Percentiles rank a stretch among this genome's conserved stretches.
Conservation (phyloP, 2,113 vertebrate species). For the Falcunculus frontatus region DNA sequence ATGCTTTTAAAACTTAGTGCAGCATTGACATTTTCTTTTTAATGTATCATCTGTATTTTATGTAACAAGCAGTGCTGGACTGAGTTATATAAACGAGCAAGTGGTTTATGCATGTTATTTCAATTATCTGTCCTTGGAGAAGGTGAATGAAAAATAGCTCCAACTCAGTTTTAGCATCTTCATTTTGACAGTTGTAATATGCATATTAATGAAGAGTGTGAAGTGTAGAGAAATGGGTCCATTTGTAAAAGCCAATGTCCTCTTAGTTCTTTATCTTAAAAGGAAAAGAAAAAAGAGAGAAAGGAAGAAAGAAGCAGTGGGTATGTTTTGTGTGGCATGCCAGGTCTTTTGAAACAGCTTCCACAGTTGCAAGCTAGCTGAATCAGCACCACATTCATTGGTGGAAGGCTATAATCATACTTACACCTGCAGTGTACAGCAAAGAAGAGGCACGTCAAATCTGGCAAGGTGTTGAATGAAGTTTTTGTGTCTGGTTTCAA, state of each 20-base stretch:
- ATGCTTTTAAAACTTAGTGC: neutral
- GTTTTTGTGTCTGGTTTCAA: neutral
- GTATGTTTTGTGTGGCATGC: neutral
- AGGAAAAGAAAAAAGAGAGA: neutral
- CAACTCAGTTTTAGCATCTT: conserved; percentile 15
- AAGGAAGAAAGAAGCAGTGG: neutral
- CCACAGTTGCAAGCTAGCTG: neutral
- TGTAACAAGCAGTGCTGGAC: neutral
- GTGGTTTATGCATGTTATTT: conserved; percentile 6
- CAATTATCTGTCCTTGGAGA: conserved; percentile 30
- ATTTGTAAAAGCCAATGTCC: neutral
- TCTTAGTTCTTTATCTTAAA: neutral
- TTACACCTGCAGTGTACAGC: neutral
- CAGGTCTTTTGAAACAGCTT: neutral
- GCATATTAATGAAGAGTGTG: neutral
- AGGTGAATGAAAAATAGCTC: conserved; percentile 19
- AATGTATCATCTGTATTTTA: neutral
- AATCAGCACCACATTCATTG: neutral
- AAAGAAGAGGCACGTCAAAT: neutral
- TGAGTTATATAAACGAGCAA: neutral
- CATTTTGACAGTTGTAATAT: neutral
- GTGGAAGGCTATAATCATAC: neutral
- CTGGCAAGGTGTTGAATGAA: neutral
- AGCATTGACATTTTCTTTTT: neutral
- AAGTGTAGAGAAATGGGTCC: neutral